Evolutionary conservation across 2,113 vertebrate species (phyloP), one percentile per base, ranked within the genome.

Genomic region (Oryzias curvinotus): DNA sequence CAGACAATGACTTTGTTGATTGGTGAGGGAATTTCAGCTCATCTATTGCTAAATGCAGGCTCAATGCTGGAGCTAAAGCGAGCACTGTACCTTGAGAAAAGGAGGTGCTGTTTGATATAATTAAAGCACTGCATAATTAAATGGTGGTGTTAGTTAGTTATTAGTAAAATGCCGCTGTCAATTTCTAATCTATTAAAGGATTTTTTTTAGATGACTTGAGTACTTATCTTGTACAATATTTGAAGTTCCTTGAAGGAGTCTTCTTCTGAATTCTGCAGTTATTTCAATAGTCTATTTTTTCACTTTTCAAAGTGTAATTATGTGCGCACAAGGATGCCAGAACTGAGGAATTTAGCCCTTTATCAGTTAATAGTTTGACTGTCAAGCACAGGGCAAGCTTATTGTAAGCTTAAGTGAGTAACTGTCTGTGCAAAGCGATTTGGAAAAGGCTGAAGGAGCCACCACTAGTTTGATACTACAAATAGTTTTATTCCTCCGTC

Each of bases 321-420:
- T 68, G 69, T 70, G 47, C 52, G 54, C 4, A 43, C 1, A 23
- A 14, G 5, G 19, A 46, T 30, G 36, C 36, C 23, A n/a, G 36
- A 30, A 28, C 21, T 43, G 19, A 41, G 46, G n/a, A 12, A 8
- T 57, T 54, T 57, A 18, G 19, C 16, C 18, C 36, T 45, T 42
- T 69, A 62, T 63, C 48, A 54, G 52, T 30, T 50, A 71, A 70
- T 59, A 19, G 46, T 52, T 46, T 18, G n/a, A 57, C 21, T 52
- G 57, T 62, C 36, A 28, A 63, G 45, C 55, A 43, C 41, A 53
- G 51, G 46, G 56, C 8, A 51, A 59, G 12, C 4, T 63, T 64
- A 60, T 25, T 45, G 25, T 26, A 46, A 58, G 28, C 49, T 46
- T 46, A 56, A 68, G 43, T 61, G 59, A 55, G 53, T 17, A 13